Evolutionary conservation across 2,888 invertebrate genomes (phyloP).

Genomic region (Adelognathus sp.): DNA sequence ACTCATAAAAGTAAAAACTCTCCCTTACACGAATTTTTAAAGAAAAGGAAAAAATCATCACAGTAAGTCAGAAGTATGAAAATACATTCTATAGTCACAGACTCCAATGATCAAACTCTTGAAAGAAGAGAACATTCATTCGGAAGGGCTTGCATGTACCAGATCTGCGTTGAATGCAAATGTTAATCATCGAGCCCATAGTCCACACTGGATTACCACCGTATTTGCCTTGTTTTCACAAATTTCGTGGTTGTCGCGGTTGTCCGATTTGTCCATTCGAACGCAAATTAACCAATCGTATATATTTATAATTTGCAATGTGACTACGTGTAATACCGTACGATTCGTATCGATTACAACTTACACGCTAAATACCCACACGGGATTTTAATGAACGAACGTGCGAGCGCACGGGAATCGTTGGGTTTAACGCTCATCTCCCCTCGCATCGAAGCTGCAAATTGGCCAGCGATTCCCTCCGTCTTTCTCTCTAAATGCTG

Average conservation of each 20-base stretch:
- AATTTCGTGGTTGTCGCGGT: constrained; percentile 36
- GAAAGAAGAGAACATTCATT: too few species aligned
- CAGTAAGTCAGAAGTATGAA: too few species aligned
- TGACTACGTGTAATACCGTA: constrained; percentile 10
- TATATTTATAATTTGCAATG: constrained; percentile 26
- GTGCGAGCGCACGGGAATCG: constrained; percentile 55
- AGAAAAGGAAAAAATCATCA: too few species aligned
- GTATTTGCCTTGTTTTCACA: constrained; percentile 4
- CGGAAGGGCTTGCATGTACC: too few species aligned
- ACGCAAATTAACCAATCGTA: neutral
- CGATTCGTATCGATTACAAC: constrained; percentile 16
- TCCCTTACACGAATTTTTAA: too few species aligned
- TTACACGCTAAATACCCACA: constrained; percentile 31
- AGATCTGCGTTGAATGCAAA: too few species aligned
- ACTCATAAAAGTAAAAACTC: too few species aligned
- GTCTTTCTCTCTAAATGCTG: constrained; percentile 34
- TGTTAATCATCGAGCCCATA: too few species aligned
- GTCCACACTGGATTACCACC: neutral
- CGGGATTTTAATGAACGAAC: constrained; percentile 54
- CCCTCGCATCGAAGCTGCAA: constrained; percentile 5
- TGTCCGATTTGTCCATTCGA: constrained; percentile 26
- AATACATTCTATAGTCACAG: too few species aligned
- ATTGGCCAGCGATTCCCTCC: neutral
- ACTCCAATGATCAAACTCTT: too few species aligned
- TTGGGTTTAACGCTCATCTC: constrained; percentile 34